phyloP scores from a whole-genome alignment of 2,113 vertebrate species.

The Phrynocephalus versicolor region DNA sequence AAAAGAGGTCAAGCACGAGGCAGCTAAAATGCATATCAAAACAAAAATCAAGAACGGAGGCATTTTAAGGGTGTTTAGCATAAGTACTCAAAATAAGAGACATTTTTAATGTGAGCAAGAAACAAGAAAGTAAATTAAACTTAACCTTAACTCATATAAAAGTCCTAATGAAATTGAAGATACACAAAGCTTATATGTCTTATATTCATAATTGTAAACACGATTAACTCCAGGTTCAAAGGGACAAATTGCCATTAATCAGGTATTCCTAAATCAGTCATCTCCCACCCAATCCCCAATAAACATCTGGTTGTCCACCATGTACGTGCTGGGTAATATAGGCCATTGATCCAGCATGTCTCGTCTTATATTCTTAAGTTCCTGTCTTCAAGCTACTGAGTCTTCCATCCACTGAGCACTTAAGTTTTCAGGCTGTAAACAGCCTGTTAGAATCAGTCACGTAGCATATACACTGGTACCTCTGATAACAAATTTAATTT shows the following conservation, averaged over 20 bases:
- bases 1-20: neutral
- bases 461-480: neutral
- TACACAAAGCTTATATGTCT: neutral
- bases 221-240: too few relatives aligned
- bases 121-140: neutral
- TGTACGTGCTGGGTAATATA: neutral
- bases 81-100: neutral
- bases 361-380: neutral
- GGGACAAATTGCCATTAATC: too few relatives aligned
- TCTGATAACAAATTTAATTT: too few relatives aligned
- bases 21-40: too few relatives aligned
- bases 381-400: neutral
- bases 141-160: neutral
- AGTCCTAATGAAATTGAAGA: neutral
- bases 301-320: neutral
- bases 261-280: neutral
- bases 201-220: too few relatives aligned
- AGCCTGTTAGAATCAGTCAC: conserved; percentile 10
- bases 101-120: neutral
- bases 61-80: neutral
- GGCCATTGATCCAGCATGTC: neutral
- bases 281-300: neutral
- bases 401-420: neutral
- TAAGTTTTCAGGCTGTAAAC: neutral
- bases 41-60: neutral